Evolutionary conservation across 2,797 vertebrate genomes (phyloP).

Genomic region (Distichodus sexfasciatus): DNA sequence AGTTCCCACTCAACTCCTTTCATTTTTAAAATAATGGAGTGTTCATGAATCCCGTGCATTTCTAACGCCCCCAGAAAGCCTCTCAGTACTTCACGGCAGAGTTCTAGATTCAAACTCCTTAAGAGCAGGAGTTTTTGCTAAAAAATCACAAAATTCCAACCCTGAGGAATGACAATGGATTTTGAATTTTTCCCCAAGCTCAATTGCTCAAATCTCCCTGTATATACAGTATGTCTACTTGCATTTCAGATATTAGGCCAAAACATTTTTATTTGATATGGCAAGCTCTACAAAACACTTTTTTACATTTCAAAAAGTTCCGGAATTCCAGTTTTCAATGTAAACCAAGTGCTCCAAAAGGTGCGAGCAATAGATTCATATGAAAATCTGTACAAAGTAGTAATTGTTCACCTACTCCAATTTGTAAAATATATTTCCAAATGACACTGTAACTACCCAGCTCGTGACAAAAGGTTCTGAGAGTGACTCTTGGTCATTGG

Average conservation of each 20-base stretch:
- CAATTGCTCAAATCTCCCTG: neutral
- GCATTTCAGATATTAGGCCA: conserved; percentile 13
- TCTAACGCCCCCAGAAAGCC: conserved; percentile 17
- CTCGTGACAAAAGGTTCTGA: conserved; percentile 14
- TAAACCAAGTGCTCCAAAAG: conserved; percentile 38
- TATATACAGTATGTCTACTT: neutral
- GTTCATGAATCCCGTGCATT: neutral
- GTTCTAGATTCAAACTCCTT: conserved; percentile 3
- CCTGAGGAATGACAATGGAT: conserved; percentile 21
- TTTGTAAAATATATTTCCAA: conserved; percentile 12
- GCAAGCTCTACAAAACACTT: too few relatives aligned
- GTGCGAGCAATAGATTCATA: conserved; percentile 32
- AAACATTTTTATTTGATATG: conserved; percentile 19
- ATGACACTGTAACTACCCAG: neutral
- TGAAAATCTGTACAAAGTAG: conserved; percentile 51
- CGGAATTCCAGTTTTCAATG: conserved; percentile 33
- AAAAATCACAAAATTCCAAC: conserved; percentile 13
- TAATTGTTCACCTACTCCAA: conserved; percentile 13
- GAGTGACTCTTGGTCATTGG: conserved; percentile 19
- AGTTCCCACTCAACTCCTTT: neutral
- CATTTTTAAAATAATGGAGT: conserved; percentile 3
- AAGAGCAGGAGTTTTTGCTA: conserved; percentile 6
- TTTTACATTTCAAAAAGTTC: conserved; percentile 46
- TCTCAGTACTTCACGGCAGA: conserved; percentile 6
- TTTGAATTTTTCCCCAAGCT: neutral